A percentile compares a stretch with the other conserved stretches of the same genome.
phyloP scores from a whole-genome alignment of 2,113 vertebrate genomes.

The Leptosomus discolor region DNA sequence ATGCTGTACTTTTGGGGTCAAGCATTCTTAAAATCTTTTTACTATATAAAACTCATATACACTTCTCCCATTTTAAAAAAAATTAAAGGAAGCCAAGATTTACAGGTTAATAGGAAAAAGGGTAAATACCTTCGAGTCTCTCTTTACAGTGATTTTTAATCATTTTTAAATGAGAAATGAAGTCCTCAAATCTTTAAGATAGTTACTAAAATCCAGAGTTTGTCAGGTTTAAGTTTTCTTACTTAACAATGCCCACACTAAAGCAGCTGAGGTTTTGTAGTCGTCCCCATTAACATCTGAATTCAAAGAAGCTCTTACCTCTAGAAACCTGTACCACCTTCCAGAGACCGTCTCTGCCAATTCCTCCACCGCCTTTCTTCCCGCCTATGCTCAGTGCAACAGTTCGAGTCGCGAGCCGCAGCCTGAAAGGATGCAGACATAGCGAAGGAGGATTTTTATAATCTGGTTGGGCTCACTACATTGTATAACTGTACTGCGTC shows the following conservation, averaged over 20 bases:
- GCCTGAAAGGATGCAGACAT: neutral
- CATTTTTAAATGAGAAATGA: neutral
- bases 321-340: neutral
- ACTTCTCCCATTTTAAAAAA: neutral
- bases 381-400: neutral
- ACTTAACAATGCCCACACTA: neutral
- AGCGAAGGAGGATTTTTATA: constrained; percentile 54
- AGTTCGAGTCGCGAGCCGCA: neutral
- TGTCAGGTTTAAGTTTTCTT: neutral
- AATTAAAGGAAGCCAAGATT: neutral
- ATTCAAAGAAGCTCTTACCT: constrained; percentile 44
- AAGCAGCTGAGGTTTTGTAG: neutral
- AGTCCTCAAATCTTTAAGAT: neutral
- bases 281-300: neutral
- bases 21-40: neutral
- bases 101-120: neutral
- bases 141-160: neutral
- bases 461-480: neutral
- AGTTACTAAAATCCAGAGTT: neutral
- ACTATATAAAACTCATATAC: neutral
- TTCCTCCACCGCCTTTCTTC: neutral
- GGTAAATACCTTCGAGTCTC: neutral
- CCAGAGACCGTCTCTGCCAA: neutral
- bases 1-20: neutral
- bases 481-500: constrained; percentile 65